phyloP scores from a whole-genome alignment of 2,797 vertebrate species.

The Schizothorax lantsangensis region DNA sequence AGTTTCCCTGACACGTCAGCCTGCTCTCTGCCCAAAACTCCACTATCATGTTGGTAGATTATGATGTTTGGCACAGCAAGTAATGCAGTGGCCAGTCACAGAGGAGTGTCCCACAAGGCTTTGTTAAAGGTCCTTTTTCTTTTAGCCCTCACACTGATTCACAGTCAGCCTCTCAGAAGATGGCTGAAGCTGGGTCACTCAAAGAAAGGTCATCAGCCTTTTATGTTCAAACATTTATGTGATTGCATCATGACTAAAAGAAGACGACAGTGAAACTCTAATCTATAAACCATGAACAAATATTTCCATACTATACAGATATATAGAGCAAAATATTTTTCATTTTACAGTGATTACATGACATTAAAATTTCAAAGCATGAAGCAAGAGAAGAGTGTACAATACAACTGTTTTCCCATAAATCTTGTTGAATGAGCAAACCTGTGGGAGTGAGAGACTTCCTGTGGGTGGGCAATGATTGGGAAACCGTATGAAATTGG shows the following conservation, averaged over 20 bases:
- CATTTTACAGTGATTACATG: constrained; percentile 1
- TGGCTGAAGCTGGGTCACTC: constrained; percentile 67
- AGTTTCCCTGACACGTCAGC: constrained; percentile 12
- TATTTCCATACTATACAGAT: no score
- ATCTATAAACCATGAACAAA: not conserved
- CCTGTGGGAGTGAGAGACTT: constrained; percentile 37
- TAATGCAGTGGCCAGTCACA: constrained; percentile 38
- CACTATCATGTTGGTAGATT: not conserved
- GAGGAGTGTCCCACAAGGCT: constrained; percentile 37
- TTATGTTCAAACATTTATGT: constrained; percentile 73
- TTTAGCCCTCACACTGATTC: constrained; percentile 43
- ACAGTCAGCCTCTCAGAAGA: constrained; percentile 61
- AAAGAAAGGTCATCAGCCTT: constrained; percentile 79
- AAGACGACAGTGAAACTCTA: constrained; percentile 24
- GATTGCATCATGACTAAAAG: constrained; percentile 53
- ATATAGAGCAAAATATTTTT: not conserved
- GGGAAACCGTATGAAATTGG: constrained; percentile 45
- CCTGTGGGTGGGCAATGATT: constrained; percentile 29
- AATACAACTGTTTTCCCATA: constrained; percentile 16
- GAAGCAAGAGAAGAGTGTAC: constrained; percentile 1
- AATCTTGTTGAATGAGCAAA: constrained; percentile 43
- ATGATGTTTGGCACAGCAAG: not conserved
- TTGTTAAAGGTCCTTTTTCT: constrained; percentile 38
- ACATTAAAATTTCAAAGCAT: not conserved
- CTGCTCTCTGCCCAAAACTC: constrained; percentile 10